phyloP scores from a whole-genome alignment of 2,888 invertebrate species.

The Mylabris sibirica region DNA sequence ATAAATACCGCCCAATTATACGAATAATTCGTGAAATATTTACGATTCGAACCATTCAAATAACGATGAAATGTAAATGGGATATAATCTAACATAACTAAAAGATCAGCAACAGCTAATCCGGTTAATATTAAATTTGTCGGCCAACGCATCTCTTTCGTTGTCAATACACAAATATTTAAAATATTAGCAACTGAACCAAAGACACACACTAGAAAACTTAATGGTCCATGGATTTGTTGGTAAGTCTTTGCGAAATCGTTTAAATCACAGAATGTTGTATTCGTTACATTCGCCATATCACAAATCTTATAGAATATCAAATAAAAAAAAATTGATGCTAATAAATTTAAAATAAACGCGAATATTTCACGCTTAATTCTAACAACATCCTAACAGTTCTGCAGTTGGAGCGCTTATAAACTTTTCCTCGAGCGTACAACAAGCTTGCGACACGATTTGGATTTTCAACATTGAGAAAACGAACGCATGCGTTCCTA shows the following conservation, averaged over 20 bases:
- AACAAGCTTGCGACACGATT: neutral
- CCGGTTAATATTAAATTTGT: constrained; percentile 92
- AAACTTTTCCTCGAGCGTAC: neutral
- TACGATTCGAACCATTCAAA: constrained; percentile 67
- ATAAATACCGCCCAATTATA: constrained; percentile 86
- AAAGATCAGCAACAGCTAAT: constrained; percentile 88
- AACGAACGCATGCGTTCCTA: neutral
- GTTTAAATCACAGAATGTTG: constrained; percentile 62
- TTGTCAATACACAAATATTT: constrained; percentile 88
- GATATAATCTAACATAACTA: constrained; percentile 95
- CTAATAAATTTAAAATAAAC: neutral
- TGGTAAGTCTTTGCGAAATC: constrained; percentile 73
- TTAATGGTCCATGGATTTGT: constrained; percentile 83
- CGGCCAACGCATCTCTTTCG: constrained; percentile 89
- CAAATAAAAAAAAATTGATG: neutral
- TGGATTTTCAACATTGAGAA: neutral
- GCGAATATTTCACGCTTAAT: neutral
- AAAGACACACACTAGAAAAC: constrained; percentile 85
- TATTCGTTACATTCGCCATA: constrained; percentile 45
- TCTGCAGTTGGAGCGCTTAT: neutral
- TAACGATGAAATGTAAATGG: constrained; percentile 84
- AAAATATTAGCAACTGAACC: constrained; percentile 91
- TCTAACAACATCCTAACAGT: neutral
- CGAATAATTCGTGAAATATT: constrained; percentile 65
- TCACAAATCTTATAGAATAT: neutral